Percentiles rank a stretch among this genome's conserved stretches.
phyloP scores from a whole-genome alignment of 2,888 invertebrate genomes.

The Spodoptera exigua region DNA sequence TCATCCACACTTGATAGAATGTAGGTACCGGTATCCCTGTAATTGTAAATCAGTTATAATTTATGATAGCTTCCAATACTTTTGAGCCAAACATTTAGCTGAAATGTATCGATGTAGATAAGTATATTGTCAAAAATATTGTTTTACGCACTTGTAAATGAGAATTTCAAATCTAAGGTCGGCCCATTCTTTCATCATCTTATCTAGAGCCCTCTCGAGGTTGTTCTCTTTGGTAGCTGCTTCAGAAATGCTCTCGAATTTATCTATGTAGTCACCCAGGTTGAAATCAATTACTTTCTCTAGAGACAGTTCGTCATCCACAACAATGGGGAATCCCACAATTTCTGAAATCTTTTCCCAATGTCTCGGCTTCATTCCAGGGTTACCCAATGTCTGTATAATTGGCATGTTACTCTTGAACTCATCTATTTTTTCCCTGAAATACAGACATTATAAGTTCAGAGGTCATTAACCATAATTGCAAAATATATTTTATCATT shows the following conservation, averaged over 20 bases:
- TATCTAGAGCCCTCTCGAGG: slow-evolving; percentile 95
- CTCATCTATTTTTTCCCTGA: slow-evolving; percentile 93
- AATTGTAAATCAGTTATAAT: not conserved
- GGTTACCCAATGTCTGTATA: slow-evolving; percentile 98
- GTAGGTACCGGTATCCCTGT: slow-evolving; percentile 95
- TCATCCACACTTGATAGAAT: slow-evolving; percentile 97
- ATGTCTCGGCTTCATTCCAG: slow-evolving; percentile 96
- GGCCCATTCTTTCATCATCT: slow-evolving; percentile 98
- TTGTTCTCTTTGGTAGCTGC: slow-evolving; percentile 98
- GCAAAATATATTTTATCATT: no score
- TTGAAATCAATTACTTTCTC: slow-evolving; percentile 96
- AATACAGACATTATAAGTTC: slow-evolving; percentile 35
- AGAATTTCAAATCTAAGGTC: slow-evolving; percentile 93
- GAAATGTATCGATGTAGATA: no score
- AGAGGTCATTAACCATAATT: no score
- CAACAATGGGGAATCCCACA: slow-evolving; percentile 96
- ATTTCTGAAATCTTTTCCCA: slow-evolving; percentile 98
- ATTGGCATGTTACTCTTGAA: slow-evolving; percentile 97
- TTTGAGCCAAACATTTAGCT: no score
- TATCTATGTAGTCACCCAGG: slow-evolving; percentile 95
- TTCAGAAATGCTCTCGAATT: slow-evolving; percentile 97
- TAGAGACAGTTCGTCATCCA: slow-evolving; percentile 94
- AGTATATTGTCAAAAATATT: not conserved
- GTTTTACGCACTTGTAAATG: slow-evolving; percentile 90
- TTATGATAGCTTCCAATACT: no score